Base-by-base conservation (phyloP, 2,113 vertebrate species). In the Daphoenositta chrysoptera region DNA sequence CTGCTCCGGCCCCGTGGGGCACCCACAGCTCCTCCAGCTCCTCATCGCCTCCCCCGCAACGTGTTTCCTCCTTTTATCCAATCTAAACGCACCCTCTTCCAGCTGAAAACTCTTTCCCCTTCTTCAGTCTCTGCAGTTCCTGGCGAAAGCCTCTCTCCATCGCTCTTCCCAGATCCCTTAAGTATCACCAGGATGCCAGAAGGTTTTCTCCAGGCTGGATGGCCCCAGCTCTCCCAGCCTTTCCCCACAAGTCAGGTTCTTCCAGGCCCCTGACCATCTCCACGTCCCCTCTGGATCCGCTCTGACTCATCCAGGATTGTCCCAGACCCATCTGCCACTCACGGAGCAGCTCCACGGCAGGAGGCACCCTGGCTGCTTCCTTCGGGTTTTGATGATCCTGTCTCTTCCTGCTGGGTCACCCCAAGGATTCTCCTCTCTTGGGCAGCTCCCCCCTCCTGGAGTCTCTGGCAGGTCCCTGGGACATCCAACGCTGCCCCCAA, bases 291-390 rank as follows among this genome's bases (percentile, higher is more conserved):
- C 44, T 5, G 78, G 58, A 21, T 14, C 15, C 0, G 0, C 61
- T 50, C 39, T 3, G 24, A 3, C 44, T 17, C 35, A 10, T 12
- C 9, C 61, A 13, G 40, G 18, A 13, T 47, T 57, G 39, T 7
- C 40, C 60, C 37, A 33, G 15, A 37, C 28, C 60, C 28, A 8
- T 28, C 47, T 68, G 63, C n/a, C 39, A 8, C 30, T 35, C 16
- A 5, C 0, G 0, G 19, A 15, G 19, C 33, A n/a, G 23, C 1
- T 77, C 39, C 31, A 2, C 1, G 10, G n/a, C 47, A 40, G 24
- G 28, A 78, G 26, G 15, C 11, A 30, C 18, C 22, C 24, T 37
- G 15, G 4, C 24, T 37, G 23, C 20, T 79, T 22, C 18, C 15
- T n/a, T 47, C 5, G 17, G 8, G 7, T 42, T 70, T 40, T 18